Base-by-base conservation (phyloP, 2,113 vertebrate species). In the Mesocricetus auratus region DNA sequence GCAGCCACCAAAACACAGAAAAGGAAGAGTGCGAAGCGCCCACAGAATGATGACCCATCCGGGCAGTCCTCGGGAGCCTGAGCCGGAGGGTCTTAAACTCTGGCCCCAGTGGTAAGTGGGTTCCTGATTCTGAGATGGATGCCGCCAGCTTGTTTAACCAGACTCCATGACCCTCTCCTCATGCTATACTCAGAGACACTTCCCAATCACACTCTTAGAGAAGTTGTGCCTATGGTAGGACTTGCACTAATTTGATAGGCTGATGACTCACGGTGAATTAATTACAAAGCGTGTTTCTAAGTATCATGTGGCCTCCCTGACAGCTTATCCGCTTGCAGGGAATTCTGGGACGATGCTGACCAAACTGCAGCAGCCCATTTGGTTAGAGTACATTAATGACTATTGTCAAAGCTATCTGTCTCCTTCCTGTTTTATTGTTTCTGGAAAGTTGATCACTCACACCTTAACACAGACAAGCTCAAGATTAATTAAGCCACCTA, bases 61-160 rank as follows among this genome's bases (percentile, higher is more conserved):
- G 73, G 71, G 26, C 5, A 75, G 39, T 73, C n/a, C 71, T 69
- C 31, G 29, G 45, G 33, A 94, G 19, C 50, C 86, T 86, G 21
- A 73, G 45, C 50, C 77, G 68, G 60, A 19, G 26, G 60, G 33
- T 73, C 6, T 50, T 83, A 90, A 62, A n/a, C 29, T 50, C 53
- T 74, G 90, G 58, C 47, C 86, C 75, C 42, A 50, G 29, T 60
- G 60, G 21, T 71, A 89, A 64, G 47, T 45, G 68, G 78, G 89
- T 93, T 53, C 16, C 19, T 9, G 47, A 74, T 78, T 82, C 74
- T 47, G 33, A 96, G 33, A 33, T 71, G n/a, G 69, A 74, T 86
- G 26, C 56, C 45, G 74, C 92, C 89, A 22, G 73, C 86, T 78
- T 86, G 26, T 42, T 86, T 96, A 93, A 74, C 36, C 81, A 90